Percentiles rank a stretch among this genome's conserved stretches.
Conservation (phyloP, 2,113 vertebrate species). For the Psilopsiagon aurifrons region DNA sequence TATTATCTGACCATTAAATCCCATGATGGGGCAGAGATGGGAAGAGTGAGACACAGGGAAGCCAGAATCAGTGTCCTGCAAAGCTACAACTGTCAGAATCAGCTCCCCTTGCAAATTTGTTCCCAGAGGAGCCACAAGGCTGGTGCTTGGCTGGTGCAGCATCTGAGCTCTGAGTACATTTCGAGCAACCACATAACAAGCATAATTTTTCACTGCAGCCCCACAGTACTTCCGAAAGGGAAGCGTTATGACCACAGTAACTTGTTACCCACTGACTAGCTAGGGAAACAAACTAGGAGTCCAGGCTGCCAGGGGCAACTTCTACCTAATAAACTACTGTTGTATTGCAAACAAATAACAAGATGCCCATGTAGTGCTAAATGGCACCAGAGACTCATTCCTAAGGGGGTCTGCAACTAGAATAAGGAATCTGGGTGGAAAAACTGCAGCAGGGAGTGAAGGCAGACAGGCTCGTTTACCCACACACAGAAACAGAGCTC, state of each 20-base stretch:
- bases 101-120: background rate
- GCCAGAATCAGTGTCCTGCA: background rate
- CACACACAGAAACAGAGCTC: background rate
- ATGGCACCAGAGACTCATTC: background rate
- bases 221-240: background rate
- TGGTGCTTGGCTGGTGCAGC: background rate
- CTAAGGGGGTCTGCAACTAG: background rate
- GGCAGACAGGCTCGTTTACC: background rate
- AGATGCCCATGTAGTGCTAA: background rate
- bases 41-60: background rate
- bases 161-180: background rate
- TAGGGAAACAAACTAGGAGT: background rate
- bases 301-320: background rate
- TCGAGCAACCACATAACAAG: background rate
- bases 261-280: background rate
- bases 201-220: background rate
- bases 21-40: background rate
- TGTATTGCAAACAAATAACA: background rate
- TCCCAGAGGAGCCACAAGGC: background rate
- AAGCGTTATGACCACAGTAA: background rate
- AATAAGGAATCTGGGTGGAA: background rate
- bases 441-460: background rate
- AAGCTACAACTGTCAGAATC: background rate
- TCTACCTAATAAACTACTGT: background rate
- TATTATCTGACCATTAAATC: background rate